These are phyloP conservation scores for Apaloderma vittatum DNA, from an alignment of 2,113 vertebrate genomes.

Conservation along the genomic window DNA sequence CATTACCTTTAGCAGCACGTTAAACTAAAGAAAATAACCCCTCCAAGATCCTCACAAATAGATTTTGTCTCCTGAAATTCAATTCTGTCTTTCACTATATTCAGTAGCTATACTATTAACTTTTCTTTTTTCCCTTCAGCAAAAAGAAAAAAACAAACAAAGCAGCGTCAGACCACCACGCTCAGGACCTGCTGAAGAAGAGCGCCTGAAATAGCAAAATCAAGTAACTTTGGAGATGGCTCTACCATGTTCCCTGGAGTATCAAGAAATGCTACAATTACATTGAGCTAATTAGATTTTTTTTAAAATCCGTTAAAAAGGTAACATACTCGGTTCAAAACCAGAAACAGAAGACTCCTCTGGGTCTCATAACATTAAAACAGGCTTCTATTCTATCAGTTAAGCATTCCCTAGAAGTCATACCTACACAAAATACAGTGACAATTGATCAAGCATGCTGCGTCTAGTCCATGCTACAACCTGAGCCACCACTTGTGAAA, in stretches of 20 bases:
- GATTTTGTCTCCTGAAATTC: not conserved
- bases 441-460: not conserved
- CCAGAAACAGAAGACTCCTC: not conserved
- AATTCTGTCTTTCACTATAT: not conserved
- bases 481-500: not conserved
- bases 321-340: not conserved
- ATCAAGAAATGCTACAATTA: not conserved
- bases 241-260: not conserved
- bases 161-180: accelerated
- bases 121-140: not conserved
- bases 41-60: not conserved
- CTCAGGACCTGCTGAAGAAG: not conserved
- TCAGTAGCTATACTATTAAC: not conserved
- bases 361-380: not conserved
- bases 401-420: not conserved
- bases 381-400: not conserved
- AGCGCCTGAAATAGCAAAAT: not conserved
- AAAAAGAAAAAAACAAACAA: not conserved
- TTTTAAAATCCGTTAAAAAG: not conserved
- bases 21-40: not conserved
- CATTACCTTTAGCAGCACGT: not conserved
- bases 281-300: not conserved
- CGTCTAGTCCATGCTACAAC: not conserved
- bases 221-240: not conserved
- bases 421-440: not conserved